Base-by-base conservation (phyloP, 2,113 vertebrate genomes). In the Lepisosteus osseus region DNA sequence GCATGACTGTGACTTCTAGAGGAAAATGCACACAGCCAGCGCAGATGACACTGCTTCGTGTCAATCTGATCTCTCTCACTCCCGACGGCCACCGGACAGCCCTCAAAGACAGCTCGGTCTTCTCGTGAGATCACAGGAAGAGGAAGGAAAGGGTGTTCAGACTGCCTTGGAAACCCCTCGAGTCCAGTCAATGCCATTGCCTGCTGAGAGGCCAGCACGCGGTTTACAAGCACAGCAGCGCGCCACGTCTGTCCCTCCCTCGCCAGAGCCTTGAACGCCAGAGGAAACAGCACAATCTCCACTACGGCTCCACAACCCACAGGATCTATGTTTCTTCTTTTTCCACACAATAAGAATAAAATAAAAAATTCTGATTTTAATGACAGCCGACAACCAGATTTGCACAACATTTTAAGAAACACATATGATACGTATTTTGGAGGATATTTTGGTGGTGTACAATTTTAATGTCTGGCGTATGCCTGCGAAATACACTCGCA, bases 311-410 rank as follows among this genome's bases (percentile, higher is more conserved):
- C 75, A 70, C 75, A 67, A 67, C 61, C 70, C 67, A 15, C 11
- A 11, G 41, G 69, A 83, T 87, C 82, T 71, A 81, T 85, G 70
- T 66, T 71, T 77, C 75, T 70, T 75, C 70, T 76, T 78, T 77
- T 77, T 77, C 75, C 47, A 69, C 70, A 65, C 66, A 9, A 51
- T 6, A 51, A 51, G 47, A 51, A 51, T 5, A 51, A 51, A 51
- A 51, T 6, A 51, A 51, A 51, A 51, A 51, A 51, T 51, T 6
- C 47, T 51, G 47, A 51, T 51, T 51, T 51, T 51, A 51, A 51
- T 2, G 47, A 51, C 47, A 51, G 47, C 47, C 1, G 47, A 5
- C 47, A 51, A 51, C 9, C 5, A 51, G 2, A 51, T 51, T 6
- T 51, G 5, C 47, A 51, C 47, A 51, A 1, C 47, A 9, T 29